Evolutionary conservation across 2,888 invertebrate genomes (phyloP), one percentile per base, ranked within the genome.

Genomic region (Xestobium rufovillosum): DNA sequence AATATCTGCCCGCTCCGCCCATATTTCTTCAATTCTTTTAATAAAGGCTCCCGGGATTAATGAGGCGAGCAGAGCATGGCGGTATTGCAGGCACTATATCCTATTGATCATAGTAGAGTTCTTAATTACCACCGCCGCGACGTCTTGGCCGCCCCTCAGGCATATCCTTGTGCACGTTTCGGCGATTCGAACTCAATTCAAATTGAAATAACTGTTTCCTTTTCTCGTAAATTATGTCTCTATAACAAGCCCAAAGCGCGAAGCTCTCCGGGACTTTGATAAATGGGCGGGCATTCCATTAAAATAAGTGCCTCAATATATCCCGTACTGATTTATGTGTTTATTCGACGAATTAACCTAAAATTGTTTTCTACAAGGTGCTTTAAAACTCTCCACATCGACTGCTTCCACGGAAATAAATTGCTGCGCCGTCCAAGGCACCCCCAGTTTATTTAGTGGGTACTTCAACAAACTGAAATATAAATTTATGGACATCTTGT

Each of bases 11-110:
- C 49, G 57, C 57, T 58, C 59, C 67, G 65, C 66, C 68, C 62
- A 67, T 67, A 67, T 66, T 65, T 67, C 65, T 66, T 60, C 62
- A 56, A 66, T 66, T 67, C 65, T 68, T 69, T 68, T 67, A 68
- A 68, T 68, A 66, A 68, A 65, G 59, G 59, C 54, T 56, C 47
- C 41, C 46, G 50, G 61, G 60, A 66, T 67, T 66, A 67, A 68
- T 65, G 67, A 66, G 60, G 58, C 52, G 48, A 50, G 48, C 55
- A 53, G 50, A 51, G 49, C 49, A 50, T 50, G 52, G 43, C 49
- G 43, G 47, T 48, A 45, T 44, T 42, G 44, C 45, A 46, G 45
- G 31, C 34, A 29, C 23, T 15, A 45, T 50, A 46, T 52, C 57
- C 57, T 55, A 60, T 61, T 58, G 63, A 61, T 63, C 61, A 63